phyloP scores from a whole-genome alignment of 2,888 invertebrate genomes.

The Cheilosia impressa region DNA sequence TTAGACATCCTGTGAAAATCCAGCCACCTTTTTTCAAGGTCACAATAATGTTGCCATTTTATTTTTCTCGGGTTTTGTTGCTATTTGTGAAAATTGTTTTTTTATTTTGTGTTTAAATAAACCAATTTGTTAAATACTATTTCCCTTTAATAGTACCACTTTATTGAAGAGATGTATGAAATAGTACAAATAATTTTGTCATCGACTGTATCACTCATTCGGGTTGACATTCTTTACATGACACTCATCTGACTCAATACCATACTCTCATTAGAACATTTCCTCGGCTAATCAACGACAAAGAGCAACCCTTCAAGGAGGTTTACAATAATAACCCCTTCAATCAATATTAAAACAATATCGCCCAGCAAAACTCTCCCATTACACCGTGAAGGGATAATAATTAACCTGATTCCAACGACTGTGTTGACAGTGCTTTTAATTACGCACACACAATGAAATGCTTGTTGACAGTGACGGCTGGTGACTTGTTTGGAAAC shows the following conservation, averaged over 20 bases:
- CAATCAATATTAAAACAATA: slow-evolving; percentile 42
- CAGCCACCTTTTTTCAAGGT: too few species aligned
- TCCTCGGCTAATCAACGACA: not conserved
- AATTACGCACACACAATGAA: slow-evolving; percentile 44
- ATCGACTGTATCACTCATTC: too few species aligned
- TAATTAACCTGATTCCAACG: slow-evolving; percentile 42
- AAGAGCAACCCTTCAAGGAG: slow-evolving; percentile 15
- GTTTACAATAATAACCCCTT: slow-evolving; percentile 37
- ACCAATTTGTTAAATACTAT: too few species aligned
- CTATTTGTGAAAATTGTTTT: too few species aligned
- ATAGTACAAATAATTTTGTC: too few species aligned
- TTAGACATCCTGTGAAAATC: too few species aligned
- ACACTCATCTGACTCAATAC: not conserved
- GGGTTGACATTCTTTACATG: too few species aligned
- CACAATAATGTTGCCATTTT: too few species aligned
- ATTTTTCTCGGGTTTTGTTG: too few species aligned
- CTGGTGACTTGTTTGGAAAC: not conserved
- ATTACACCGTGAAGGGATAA: slow-evolving; percentile 23
- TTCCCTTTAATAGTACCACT: too few species aligned
- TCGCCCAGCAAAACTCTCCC: not conserved
- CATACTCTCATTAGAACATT: not conserved
- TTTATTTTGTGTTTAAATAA: too few species aligned
- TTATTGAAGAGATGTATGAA: too few species aligned
- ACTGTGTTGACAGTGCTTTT: slow-evolving; percentile 58
- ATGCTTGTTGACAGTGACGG: slow-evolving; percentile 37